phyloP scores from a whole-genome alignment of 2,888 invertebrate genomes.

The Thyatira batis region DNA sequence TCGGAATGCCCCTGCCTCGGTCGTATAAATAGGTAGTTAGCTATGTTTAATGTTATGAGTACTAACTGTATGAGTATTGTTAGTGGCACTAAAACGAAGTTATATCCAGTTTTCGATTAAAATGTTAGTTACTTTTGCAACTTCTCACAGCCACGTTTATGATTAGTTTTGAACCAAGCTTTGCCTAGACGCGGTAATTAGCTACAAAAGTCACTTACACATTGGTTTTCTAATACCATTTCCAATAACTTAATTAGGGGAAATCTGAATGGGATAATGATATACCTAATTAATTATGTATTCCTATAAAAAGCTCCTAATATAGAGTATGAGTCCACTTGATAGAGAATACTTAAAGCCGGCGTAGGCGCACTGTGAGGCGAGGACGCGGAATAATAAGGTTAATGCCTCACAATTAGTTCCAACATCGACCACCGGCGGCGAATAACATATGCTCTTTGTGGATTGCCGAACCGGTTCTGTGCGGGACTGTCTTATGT shows the following conservation, averaged over 20 bases:
- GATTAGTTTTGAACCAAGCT: no score
- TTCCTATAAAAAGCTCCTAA: background rate
- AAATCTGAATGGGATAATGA: background rate
- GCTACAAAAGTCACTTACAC: no score
- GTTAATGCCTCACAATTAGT: constrained; percentile 65
- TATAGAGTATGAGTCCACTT: background rate
- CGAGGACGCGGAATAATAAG: constrained; percentile 41
- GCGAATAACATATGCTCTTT: constrained; percentile 38
- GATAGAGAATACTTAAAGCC: background rate
- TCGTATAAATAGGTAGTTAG: constrained; percentile 8
- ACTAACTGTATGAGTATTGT: background rate
- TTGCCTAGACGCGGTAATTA: no score
- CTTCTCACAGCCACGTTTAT: background rate
- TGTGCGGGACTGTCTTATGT: constrained; percentile 1
- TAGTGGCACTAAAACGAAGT: background rate
- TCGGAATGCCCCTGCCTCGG: constrained; percentile 4
- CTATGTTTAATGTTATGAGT: constrained; percentile 7
- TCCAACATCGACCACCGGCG: constrained; percentile 57
- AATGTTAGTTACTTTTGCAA: background rate
- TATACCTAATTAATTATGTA: background rate
- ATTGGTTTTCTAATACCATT: no score
- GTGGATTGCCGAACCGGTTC: constrained; percentile 42
- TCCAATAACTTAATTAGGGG: background rate
- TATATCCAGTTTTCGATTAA: background rate
- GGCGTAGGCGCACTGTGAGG: background rate